phyloP scores from a whole-genome alignment of 2,888 invertebrate species.

The Tipula vernalis region DNA sequence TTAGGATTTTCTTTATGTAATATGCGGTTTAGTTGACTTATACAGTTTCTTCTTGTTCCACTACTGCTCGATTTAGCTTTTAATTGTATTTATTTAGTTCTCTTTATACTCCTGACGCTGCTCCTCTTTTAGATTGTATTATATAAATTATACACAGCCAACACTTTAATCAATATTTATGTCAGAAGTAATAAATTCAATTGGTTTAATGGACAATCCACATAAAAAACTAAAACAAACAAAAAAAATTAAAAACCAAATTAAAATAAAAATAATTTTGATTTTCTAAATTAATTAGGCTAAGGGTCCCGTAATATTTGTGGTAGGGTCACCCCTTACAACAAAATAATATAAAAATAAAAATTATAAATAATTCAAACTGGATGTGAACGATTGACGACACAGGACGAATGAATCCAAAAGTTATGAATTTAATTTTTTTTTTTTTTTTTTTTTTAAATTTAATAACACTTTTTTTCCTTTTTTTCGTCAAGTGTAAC shows the following conservation, averaged over 20 bases:
- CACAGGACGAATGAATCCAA: not conserved
- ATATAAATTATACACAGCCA: not conserved
- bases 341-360: not conserved
- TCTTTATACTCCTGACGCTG: not conserved
- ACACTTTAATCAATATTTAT: not conserved
- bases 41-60: not conserved
- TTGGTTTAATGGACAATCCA: not conserved
- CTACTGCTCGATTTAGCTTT: not conserved
- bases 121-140: not conserved
- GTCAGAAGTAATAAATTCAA: not conserved
- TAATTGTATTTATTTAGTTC: not conserved
- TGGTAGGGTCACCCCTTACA: not conserved
- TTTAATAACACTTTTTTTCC: not conserved
- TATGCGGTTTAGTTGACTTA: not conserved
- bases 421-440: not conserved
- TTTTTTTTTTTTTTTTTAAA: not conserved
- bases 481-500: not conserved
- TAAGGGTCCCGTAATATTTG: not conserved
- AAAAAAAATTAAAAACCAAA: not conserved
- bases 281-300: not conserved
- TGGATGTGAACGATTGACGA: not conserved
- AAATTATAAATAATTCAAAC: not conserved
- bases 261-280: not conserved
- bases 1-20: not conserved
- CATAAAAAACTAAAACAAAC: not conserved